phyloP scores from a whole-genome alignment of 2,888 invertebrate genomes.

The Campoplex capitator region DNA sequence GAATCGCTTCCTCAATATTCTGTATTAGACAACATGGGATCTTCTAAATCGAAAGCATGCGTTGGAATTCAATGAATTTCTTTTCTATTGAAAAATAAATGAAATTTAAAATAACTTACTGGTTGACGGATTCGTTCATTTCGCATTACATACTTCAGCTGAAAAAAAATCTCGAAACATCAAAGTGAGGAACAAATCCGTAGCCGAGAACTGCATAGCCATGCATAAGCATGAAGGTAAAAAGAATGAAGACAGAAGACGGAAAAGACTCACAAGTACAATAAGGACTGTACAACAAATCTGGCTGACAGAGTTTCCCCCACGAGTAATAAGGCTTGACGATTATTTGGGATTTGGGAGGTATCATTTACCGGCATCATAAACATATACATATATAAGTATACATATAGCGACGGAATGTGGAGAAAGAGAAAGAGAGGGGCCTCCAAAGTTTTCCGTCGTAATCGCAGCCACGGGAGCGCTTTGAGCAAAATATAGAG shows the following conservation, averaged over 20 bases:
- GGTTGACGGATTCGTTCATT: not conserved
- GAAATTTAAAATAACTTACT: not conserved
- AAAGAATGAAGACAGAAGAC: not conserved
- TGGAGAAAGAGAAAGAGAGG: conserved; percentile 27
- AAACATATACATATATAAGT: conserved; percentile 14
- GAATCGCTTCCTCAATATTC: no score
- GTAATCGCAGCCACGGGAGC: conserved; percentile 67
- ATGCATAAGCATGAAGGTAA: not conserved
- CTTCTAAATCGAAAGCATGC: no score
- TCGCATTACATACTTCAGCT: not conserved
- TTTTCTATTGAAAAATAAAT: no score
- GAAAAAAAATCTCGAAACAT: conserved; percentile 8
- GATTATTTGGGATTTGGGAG: conserved; percentile 69
- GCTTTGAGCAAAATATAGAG: conserved; percentile 55
- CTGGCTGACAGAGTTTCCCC: conserved; percentile 43
- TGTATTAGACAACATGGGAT: no score
- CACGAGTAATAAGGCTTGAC: conserved; percentile 65
- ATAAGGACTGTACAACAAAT: conserved; percentile 60
- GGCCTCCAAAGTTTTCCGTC: conserved; percentile 55
- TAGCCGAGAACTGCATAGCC: conserved; percentile 6
- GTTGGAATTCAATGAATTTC: no score
- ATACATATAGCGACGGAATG: not conserved
- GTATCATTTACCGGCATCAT: conserved; percentile 59
- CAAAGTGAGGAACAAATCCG: conserved; percentile 27
- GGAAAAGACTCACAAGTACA: conserved; percentile 28